phyloP scores from a whole-genome alignment of 2,797 vertebrate genomes.

The Uromys caudimaculatus region DNA sequence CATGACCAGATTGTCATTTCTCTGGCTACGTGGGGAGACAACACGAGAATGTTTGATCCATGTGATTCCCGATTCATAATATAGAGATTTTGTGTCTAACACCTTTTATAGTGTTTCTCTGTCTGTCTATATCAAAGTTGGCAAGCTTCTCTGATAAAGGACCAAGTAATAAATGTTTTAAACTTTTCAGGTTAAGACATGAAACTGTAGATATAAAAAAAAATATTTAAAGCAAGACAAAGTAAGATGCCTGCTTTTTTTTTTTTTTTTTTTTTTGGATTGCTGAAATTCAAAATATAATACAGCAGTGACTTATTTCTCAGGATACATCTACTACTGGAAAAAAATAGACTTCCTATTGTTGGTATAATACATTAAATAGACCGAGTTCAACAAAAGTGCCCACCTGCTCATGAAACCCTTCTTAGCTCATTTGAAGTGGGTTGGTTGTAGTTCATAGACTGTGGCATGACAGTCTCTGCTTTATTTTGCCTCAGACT shows the following conservation, averaged over 20 bases:
- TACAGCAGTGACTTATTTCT: neutral
- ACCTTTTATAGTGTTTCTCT: conserved; percentile 1
- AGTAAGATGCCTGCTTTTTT: neutral
- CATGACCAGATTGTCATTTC: conserved; percentile 30
- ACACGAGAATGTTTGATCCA: neutral
- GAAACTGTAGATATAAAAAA: conserved; percentile 5
- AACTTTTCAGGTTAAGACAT: neutral
- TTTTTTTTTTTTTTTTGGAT: conserved; percentile 41
- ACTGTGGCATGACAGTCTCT: neutral
- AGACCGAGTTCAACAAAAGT: neutral
- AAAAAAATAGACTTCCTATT: neutral
- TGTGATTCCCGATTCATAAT: neutral
- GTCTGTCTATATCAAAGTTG: conserved; percentile 25
- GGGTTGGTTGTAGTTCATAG: neutral
- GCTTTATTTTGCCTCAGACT: neutral
- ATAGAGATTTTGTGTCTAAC: neutral
- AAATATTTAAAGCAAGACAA: neutral
- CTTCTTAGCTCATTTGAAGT: neutral
- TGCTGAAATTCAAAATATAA: conserved; percentile 33
- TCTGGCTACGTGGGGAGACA: neutral
- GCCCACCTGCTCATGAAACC: neutral
- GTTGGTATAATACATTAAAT: neutral
- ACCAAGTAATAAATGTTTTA: conserved; percentile 39
- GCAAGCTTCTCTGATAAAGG: conserved; percentile 20
- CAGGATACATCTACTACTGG: neutral